A percentile compares a stretch with the other conserved stretches of the same genome.
phyloP scores from a whole-genome alignment of 2,888 invertebrate species.

The Tromatobia lineatoria region DNA sequence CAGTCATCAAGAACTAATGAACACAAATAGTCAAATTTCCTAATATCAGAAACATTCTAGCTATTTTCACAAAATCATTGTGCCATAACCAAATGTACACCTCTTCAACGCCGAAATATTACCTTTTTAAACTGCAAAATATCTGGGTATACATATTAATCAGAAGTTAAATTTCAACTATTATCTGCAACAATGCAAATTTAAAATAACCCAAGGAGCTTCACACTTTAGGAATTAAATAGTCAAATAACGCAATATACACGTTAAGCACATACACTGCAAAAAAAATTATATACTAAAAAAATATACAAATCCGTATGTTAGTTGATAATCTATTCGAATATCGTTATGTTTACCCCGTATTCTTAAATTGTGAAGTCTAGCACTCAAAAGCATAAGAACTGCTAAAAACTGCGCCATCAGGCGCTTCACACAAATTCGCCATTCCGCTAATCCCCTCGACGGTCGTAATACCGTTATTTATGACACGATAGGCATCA shows the following conservation, averaged over 20 bases:
- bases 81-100: not conserved
- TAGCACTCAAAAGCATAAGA: not conserved
- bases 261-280: not conserved
- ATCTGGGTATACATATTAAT: slow-evolving; percentile 1
- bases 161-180: slow-evolving; percentile 17
- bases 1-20: no score
- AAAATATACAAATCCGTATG: not conserved
- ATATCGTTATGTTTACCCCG: no score
- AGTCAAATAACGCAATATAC: not conserved
- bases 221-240: slow-evolving; percentile 11
- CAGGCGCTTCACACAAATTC: not conserved
- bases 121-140: not conserved
- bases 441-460: not conserved
- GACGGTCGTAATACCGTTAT: not conserved
- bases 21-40: no score
- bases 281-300: no score
- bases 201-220: not conserved
- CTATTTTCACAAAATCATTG: slow-evolving; percentile 10
- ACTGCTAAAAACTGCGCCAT: slow-evolving; percentile 17
- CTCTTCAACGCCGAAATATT: slow-evolving; percentile 1
- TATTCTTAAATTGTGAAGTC: not conserved
- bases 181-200: slow-evolving; percentile 1
- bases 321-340: not conserved
- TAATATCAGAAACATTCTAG: no score
- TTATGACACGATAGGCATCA: not conserved